Evolutionary conservation across 1,140 invertebrate genomes (phyloP), one percentile per base, ranked within the genome.

Genomic region (Bombus pyrosoma): DNA sequence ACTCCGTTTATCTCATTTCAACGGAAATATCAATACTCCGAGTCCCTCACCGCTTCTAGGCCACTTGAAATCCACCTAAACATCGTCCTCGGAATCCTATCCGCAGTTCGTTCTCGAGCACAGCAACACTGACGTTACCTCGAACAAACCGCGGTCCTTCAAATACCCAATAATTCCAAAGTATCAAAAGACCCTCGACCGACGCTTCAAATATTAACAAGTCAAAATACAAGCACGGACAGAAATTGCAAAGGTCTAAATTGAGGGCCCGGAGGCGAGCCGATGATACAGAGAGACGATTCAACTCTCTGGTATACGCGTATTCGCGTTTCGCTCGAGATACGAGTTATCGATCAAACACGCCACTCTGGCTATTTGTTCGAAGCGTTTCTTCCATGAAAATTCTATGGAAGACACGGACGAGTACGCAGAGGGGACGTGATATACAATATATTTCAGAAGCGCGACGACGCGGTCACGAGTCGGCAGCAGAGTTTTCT

Each of bases 321-420:
- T 37, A 72, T 41, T 34, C 34, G 10, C 25, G 59, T 66, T 75
- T 34, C 15, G 28, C 43, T 53, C 81, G 74, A 12, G 22, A 68
- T 57, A 53, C 32, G 53, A 57, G 74, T 43, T 84, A 84, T 84
- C 82, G 82, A 84, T 84, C 74, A 77, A 78, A 71, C 66, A 34
- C 66, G 34, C n/a, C 47, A 18, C 39, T 22, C 75, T 71, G 37
- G 37, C 71, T 59, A 34, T 81, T 85, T 41, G 34, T 64, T 78
- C 32, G 43, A 68, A 18, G 47, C 62, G 64, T 68, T 71, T 28
- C n/a, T 34, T 78, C 2, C 47, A 22, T 37, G 37, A 32, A 68
- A 81, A 85, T 73, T 69, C 25, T n/a, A n/a, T 8, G 22, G 62
- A 13, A 32, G 10, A 34, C 41, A n/a, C 4, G 3, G 18, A 18